Conservation (phyloP, 2,888 invertebrate species). For the Thymelicus lineola region DNA sequence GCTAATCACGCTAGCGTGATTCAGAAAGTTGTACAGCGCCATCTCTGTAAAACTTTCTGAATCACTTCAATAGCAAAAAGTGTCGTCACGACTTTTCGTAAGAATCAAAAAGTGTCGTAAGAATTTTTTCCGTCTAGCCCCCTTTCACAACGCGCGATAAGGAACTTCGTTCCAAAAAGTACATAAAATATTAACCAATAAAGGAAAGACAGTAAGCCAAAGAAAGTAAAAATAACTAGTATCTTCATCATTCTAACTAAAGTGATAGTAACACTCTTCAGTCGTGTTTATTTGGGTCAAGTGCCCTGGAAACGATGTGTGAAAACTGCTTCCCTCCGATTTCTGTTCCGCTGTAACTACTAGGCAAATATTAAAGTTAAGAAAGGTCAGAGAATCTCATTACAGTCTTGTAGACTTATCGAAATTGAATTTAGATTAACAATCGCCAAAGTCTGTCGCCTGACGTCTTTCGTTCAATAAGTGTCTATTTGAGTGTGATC, state of each 20-base stretch:
- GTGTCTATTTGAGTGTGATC: constrained; percentile 13
- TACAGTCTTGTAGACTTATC: constrained; percentile 35
- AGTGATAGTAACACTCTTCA: not conserved
- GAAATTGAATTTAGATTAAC: constrained; percentile 38
- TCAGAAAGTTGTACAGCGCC: no score
- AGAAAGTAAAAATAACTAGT: not conserved
- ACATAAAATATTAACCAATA: not conserved
- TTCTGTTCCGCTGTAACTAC: constrained; percentile 39
- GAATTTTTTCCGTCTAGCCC: no score
- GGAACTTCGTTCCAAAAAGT: no score
- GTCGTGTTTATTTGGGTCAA: constrained; percentile 36
- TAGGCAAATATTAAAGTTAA: constrained; percentile 47
- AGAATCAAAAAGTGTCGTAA: no score
- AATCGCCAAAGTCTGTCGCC: constrained; percentile 24
- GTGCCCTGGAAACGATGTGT: constrained; percentile 12
- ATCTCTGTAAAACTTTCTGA: no score
- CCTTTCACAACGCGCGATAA: no score
- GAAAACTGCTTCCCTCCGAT: constrained; percentile 26
- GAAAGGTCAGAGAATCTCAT: constrained; percentile 41
- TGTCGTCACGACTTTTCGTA: no score
- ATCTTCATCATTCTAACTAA: not conserved
- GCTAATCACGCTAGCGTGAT: no score
- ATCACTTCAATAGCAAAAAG: no score
- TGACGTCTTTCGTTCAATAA: constrained; percentile 14
- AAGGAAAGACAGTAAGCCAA: constrained; percentile 7